phyloP scores from a whole-genome alignment of 2,113 vertebrate genomes.

The Malurus cyaneus region DNA sequence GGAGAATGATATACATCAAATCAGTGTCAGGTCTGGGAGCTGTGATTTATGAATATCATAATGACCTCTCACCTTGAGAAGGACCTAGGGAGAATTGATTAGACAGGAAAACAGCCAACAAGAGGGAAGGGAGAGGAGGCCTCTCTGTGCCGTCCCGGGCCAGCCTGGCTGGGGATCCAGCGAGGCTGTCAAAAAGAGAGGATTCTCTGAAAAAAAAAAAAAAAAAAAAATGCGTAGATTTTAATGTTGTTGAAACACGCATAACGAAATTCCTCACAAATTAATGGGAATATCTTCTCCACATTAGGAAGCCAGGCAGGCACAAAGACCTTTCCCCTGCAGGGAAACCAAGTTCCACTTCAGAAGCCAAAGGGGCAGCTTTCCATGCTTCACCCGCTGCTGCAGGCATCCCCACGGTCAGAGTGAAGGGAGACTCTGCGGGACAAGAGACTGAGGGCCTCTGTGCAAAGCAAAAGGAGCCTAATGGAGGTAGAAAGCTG shows the following conservation, averaged over 20 bases:
- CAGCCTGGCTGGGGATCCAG: slow-evolving; percentile 19
- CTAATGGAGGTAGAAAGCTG: slow-evolving; percentile 33
- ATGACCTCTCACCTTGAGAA: slow-evolving; percentile 75
- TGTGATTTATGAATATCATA: slow-evolving; percentile 85
- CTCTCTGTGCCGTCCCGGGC: neutral
- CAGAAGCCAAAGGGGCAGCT: neutral
- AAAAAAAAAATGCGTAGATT: neutral
- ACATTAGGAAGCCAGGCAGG: neutral
- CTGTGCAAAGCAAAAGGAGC: neutral
- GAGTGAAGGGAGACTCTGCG: neutral
- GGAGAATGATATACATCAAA: slow-evolving; percentile 76
- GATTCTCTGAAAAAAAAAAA: neutral
- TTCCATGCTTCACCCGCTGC: neutral
- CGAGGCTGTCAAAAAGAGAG: slow-evolving; percentile 5
- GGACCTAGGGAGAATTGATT: slow-evolving; percentile 83
- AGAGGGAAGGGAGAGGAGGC: slow-evolving; percentile 21
- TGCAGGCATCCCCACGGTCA: neutral
- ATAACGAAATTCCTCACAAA: slow-evolving; percentile 58
- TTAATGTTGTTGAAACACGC: slow-evolving; percentile 11
- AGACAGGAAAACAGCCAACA: slow-evolving; percentile 77
- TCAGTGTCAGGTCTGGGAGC: slow-evolving; percentile 76
- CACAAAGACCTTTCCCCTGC: neutral
- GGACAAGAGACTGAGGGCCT: neutral
- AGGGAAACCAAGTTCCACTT: slow-evolving; percentile 29
- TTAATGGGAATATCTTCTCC: slow-evolving; percentile 50